Base-by-base conservation (phyloP, 2,113 vertebrate genomes). In the Indicator maculatus region DNA sequence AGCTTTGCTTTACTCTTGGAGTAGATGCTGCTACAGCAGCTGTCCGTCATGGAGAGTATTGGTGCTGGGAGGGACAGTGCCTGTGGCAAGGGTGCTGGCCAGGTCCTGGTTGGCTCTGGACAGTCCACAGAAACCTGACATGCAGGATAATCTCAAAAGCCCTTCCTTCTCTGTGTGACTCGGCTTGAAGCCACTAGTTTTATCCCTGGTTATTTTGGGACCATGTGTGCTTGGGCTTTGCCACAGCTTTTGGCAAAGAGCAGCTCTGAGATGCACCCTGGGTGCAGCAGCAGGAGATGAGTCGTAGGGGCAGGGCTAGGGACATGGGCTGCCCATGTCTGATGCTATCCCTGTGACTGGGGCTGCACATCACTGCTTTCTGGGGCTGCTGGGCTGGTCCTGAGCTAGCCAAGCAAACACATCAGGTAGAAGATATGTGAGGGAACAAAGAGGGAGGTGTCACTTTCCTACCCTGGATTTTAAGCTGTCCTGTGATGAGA, bases 1-100 rank as follows among this genome's bases (percentile, higher is more conserved):
- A 1, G n/a, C 44, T 53, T 50, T 1, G 0, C 65, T 66, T 8
- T 5, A 3, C 15, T 53, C 31, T 44, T 1, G 0, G 28, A 2
- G 2, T 1, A 1, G 55, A 4, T 12, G 41, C 47, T 59, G 60
- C 64, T 60, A 73, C 69, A 1, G 0, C 8, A 3, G 41, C 59
- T 24, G 78, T 74, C 31, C 39, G 3, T 38, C 4, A 0, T 1
- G 0, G 44, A 36, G 28, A 30, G 8, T 16, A 4, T 72, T 6
- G 59, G 26, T 33, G 24, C 67, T 59, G 53, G 60, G 18, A 65
- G 26, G 74, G 79, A 26, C 17, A 15, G 28, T 52, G 36, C 60
- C 64, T 3, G 6, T 3, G 1, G 65, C 52, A 44, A 61, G 52
- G 77, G 53, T 8, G 52, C n/a, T 50, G 64, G 39, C 53, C 82